Conservation (phyloP, 2,797 vertebrate species). For the Calcarius lapponicus region DNA sequence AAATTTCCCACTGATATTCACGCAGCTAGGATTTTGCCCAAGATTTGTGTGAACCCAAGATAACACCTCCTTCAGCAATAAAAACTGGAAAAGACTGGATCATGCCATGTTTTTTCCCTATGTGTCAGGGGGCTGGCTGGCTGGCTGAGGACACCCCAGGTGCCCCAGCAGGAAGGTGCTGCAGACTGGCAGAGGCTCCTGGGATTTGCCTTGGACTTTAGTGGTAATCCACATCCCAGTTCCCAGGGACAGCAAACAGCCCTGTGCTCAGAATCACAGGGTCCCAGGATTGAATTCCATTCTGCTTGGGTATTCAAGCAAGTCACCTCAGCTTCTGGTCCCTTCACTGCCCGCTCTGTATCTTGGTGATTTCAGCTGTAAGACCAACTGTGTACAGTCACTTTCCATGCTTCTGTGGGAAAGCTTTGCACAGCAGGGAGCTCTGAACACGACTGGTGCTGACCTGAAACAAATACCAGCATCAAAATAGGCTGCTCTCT, state of each 20-base stretch:
- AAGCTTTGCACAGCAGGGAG: background rate
- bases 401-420: background rate
- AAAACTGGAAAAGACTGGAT: background rate
- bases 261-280: background rate
- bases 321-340: background rate
- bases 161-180: background rate
- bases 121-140: background rate
- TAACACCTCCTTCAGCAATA: background rate
- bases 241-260: background rate
- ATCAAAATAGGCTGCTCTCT: background rate
- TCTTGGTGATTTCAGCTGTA: background rate
- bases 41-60: background rate
- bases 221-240: background rate
- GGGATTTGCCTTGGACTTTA: background rate
- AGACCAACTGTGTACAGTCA: background rate
- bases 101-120: background rate
- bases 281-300: background rate
- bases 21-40: background rate
- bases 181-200: background rate
- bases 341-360: background rate
- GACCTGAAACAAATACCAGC: background rate
- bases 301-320: background rate
- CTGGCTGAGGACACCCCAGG: background rate
- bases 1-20: background rate
- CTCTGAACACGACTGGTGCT: background rate